These are phyloP conservation scores for Odontocolon sp. DNA, from an alignment of 2,888 invertebrate species.

Conservation along the genomic window DNA sequence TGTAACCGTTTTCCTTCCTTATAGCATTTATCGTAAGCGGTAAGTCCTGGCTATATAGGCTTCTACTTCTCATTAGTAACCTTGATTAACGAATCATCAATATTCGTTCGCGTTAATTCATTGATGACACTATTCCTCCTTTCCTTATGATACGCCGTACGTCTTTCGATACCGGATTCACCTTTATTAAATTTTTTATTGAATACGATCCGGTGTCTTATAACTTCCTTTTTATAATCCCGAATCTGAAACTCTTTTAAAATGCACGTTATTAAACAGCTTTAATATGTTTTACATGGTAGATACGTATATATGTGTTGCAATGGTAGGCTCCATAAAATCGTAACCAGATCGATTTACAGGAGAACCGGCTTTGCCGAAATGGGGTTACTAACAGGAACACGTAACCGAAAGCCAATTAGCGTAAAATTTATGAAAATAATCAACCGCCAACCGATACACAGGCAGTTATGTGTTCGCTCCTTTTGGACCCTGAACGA, in stretches of 20 bases:
- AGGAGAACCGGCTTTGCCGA: background rate
- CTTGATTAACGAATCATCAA: constrained; percentile 32
- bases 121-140: background rate
- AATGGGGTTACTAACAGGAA: background rate
- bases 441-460: constrained; percentile 2
- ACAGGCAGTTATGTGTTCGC: background rate
- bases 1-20: constrained; percentile 6
- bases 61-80: constrained; percentile 13
- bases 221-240: no score
- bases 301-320: background rate
- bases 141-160: background rate
- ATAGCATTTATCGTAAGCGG: background rate
- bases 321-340: background rate
- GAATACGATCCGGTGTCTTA: no score
- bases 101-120: constrained; percentile 44
- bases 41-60: background rate
- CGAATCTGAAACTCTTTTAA: no score
- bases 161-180: background rate
- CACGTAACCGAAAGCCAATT: constrained; percentile 21
- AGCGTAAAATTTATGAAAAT: constrained; percentile 40
- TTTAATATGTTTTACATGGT: no score
- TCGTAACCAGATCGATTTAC: background rate
- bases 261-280: no score
- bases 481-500: background rate
- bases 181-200: background rate